Base-by-base conservation (phyloP, 2,113 vertebrate genomes). In the Sisor rabdophorus region DNA sequence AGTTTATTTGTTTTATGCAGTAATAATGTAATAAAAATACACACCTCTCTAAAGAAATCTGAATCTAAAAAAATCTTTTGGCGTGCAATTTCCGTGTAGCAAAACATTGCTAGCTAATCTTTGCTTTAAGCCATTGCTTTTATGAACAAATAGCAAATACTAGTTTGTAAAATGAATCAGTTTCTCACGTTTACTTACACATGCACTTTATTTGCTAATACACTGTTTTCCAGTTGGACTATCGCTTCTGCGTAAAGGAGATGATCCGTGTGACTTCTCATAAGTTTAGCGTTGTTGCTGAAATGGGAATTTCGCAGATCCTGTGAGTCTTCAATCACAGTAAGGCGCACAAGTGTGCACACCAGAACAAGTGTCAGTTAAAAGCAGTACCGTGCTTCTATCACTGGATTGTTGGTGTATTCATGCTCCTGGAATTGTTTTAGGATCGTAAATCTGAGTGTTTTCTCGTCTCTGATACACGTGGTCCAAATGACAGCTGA, bases 261-360 rank as follows among this genome's bases (percentile, higher is more conserved):
- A 48, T 55, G 47, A 26, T 52, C 24, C 10, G 65, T 60, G 40
- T 32, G 36, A 8, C 20, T 73, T 24, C n/a, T 79, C 60, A 54
- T 1, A 20, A 50, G 24, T 55, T 52, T 12, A 54, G 28, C 4
- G n/a, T 84, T 44, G 56, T 83, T 0, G 12, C 76, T 9, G n/a
- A 79, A 69, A 22, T 76, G 32, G 80, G 72, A 81, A 73, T 67
- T 59, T 0, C 80, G n/a, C 70, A 84, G 63, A 86, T 79, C 61
- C 56, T 86, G 91, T 93, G 88, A 93, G 90, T 89, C 84, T 59
- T 68, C 85, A 76, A 80, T 40, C 63, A 76, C 80, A 85, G 85
- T 88, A 85, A 88, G 85, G 81, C 55, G 9, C 77, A 83, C 78
- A 67, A 59, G 53, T 73, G 26, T 69, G 40, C 75, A 83, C 75